Conservation (phyloP, 2,797 vertebrate species). For the Octomys mimax region DNA sequence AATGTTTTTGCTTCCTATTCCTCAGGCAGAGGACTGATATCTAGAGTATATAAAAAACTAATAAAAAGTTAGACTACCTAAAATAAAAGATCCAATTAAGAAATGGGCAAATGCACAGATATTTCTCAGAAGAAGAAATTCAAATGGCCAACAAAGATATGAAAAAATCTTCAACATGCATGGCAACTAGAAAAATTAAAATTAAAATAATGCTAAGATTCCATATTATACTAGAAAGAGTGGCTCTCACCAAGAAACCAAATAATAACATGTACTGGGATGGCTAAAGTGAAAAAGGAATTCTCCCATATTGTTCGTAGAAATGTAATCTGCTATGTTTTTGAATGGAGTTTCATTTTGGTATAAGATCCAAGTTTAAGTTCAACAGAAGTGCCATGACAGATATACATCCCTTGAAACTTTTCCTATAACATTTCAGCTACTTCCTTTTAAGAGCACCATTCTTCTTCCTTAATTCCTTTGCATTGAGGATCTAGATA, state of each 20-base stretch:
- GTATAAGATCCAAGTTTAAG: constrained; percentile 61
- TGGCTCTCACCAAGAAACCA: background rate
- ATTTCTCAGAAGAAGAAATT: background rate
- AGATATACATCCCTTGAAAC: background rate
- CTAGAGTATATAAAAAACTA: background rate
- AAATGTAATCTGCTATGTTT: background rate
- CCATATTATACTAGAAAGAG: background rate
- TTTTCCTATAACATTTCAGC: constrained; percentile 17
- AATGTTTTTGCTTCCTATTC: background rate
- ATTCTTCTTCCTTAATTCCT: background rate
- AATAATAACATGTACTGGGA: background rate
- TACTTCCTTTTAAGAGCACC: constrained; percentile 9
- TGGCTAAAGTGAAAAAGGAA: background rate
- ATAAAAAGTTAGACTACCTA: background rate
- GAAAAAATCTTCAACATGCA: background rate
- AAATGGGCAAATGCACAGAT: background rate
- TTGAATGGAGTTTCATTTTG: constrained; percentile 55
- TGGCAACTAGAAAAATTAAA: background rate
- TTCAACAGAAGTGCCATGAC: constrained; percentile 21
- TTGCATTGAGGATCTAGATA: background rate
- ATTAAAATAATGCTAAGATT: background rate
- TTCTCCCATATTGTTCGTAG: background rate
- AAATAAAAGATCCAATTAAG: background rate
- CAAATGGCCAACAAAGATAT: background rate
- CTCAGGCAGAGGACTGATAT: background rate